Conservation (phyloP, 2,888 invertebrate species). For the Galeopsomyia nigrocyanea region DNA sequence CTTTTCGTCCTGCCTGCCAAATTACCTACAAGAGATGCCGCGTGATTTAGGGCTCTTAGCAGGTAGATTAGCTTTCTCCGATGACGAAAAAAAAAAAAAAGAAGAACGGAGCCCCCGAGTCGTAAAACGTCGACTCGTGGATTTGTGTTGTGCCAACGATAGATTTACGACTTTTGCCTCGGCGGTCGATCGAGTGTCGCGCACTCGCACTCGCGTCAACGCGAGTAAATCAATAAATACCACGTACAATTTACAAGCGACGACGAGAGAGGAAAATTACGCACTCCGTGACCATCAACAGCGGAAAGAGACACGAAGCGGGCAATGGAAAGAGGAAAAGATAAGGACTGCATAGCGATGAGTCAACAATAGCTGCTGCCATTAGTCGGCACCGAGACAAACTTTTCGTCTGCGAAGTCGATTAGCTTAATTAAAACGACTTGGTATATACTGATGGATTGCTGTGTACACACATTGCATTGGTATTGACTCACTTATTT, state of each 20-base stretch:
- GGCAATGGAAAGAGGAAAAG: constrained; percentile 24
- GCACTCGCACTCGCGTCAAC: not conserved
- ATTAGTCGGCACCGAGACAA: not conserved
- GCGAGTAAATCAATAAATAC: no score
- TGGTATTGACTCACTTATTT: no score
- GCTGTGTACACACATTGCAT: no score
- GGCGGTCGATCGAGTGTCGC: constrained; percentile 24
- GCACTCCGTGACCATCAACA: no score
- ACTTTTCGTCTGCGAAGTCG: not conserved
- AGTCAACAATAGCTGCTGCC: not conserved
- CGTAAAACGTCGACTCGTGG: not conserved
- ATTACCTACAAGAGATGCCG: constrained; percentile 16
- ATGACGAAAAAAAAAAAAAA: constrained; percentile 14
- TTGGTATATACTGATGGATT: not conserved
- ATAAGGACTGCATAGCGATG: constrained; percentile 3
- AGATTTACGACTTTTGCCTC: not conserved
- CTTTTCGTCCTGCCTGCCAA: constrained; percentile 22
- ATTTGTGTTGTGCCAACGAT: not conserved
- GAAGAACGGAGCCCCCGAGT: constrained; percentile 28
- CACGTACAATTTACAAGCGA: no score
- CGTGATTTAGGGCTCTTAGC: constrained; percentile 40
- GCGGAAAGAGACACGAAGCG: not conserved
- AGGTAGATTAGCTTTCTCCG: constrained; percentile 38
- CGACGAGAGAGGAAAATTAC: no score
- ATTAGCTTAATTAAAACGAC: not conserved